phyloP scores from a whole-genome alignment of 2,797 vertebrate species.

The Enteromius treurensis region DNA sequence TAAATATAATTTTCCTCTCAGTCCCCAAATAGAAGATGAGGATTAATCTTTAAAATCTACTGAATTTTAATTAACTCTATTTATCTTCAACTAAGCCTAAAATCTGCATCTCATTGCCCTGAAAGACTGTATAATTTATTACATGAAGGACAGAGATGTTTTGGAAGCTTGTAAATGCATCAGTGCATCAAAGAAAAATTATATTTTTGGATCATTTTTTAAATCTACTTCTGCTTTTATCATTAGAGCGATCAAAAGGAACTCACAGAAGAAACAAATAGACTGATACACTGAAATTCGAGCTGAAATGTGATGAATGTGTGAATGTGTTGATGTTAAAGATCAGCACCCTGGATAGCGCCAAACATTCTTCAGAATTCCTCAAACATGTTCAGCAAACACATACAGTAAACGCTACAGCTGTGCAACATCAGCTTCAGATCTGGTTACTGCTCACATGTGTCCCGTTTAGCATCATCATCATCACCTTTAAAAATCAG shows the following conservation, averaged over 20 bases:
- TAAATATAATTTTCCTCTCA: background rate
- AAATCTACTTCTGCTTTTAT: background rate
- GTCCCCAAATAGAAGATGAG: background rate
- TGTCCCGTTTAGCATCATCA: constrained; percentile 29
- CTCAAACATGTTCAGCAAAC: background rate
- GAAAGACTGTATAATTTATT: background rate
- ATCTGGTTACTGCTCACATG: background rate
- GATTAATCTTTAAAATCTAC: background rate
- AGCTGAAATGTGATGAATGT: constrained; percentile 57
- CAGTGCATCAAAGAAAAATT: background rate
- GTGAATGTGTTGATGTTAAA: constrained; percentile 38
- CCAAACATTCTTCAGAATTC: constrained; percentile 23
- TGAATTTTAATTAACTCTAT: background rate
- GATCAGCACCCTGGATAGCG: constrained; percentile 81
- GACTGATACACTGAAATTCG: background rate
- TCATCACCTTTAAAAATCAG: constrained; percentile 86
- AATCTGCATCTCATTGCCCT: background rate
- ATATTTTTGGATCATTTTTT: background rate
- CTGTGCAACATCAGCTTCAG: background rate
- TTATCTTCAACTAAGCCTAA: background rate
- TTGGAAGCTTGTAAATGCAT: background rate
- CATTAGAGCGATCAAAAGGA: background rate
- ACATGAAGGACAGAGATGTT: background rate
- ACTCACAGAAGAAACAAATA: background rate
- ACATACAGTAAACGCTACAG: background rate